Evolutionary conservation across 2,113 vertebrate genomes (phyloP), one percentile per base, ranked within the genome.

Genomic region (Caranx ignobilis): DNA sequence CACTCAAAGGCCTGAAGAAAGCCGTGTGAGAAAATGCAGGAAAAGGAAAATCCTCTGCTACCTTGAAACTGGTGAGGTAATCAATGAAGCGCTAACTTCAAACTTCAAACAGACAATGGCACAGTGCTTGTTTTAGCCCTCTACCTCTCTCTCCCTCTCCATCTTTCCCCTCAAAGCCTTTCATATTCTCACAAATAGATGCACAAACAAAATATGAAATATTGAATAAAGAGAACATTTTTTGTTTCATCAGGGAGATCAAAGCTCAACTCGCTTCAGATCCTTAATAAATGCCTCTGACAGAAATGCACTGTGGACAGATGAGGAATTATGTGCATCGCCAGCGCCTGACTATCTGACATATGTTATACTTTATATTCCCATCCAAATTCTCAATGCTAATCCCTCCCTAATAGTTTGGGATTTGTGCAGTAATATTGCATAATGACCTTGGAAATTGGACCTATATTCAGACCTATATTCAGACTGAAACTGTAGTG

Each of bases 1-100:
- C 65, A 84, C 43, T 72, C 54, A n/a, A 56, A 81, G 59, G 81
- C 62, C 63, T 12, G 26, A 56, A 73, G 52, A 70, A 77, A 74
- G 31, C 45, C 15, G 57, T 32, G 57, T 26, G 73, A 74, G 75
- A 79, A 85, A 87, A 75, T 37, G 37, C 60, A 82, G 67, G 56
- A 70, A 83, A 81, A 21, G 32, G 48, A 75, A 82, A 85, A 87
- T 84, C 84, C 65, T 79, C 41, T 18, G 65, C 60, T 75, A 75
- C 69, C 80, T 87, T 82, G 39, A 77, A 81, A 75, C 32, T 0
- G 0, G 48, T 79, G 54, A 84, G 54, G 43, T 78, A 81, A 89
- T 90, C 88, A 88, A 81, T 84, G 82, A 82, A 63, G 15, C 43
- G 1, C 65, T 35, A 75, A 74, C 68, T 74, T 71, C 71, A 81